A percentile compares a stretch with the other conserved stretches of the same genome.
phyloP scores from a whole-genome alignment of 1,140 invertebrate species.

The Caenorhabditis latens region DNA sequence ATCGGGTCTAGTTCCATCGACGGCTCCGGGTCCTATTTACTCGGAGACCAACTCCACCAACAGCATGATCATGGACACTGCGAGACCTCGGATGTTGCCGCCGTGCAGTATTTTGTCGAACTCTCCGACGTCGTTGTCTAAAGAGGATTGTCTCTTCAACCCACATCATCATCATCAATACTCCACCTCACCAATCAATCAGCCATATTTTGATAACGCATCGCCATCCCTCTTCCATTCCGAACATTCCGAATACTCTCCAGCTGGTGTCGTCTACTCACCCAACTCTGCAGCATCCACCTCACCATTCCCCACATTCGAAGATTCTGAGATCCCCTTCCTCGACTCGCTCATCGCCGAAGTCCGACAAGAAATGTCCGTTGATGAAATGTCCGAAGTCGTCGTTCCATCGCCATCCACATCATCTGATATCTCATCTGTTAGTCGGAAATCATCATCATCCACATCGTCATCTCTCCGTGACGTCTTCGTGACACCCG shows the following conservation, averaged over 20 bases:
- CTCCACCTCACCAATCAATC: slow-evolving; percentile 8
- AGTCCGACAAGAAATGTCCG: slow-evolving; percentile 21
- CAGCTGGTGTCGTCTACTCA: slow-evolving; percentile 11
- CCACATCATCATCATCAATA: slow-evolving; percentile 13
- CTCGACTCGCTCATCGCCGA: slow-evolving; percentile 29
- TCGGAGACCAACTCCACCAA: slow-evolving; percentile 31
- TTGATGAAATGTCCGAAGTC: not conserved
- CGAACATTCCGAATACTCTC: slow-evolving; percentile 48
- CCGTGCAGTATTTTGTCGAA: slow-evolving; percentile 51
- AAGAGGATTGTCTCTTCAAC: slow-evolving; percentile 23
- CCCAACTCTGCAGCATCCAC: slow-evolving; percentile 29
- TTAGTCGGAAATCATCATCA: slow-evolving; percentile 28
- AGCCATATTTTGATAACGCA: slow-evolving; percentile 23
- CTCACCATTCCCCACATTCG: slow-evolving; percentile 35
- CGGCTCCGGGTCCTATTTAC: slow-evolving; percentile 44
- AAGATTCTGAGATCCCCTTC: slow-evolving; percentile 17
- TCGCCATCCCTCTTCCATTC: slow-evolving; percentile 42
- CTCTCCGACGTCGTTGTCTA: slow-evolving; percentile 37
- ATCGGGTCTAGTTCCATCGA: slow-evolving; percentile 51
- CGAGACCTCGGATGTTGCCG: slow-evolving; percentile 47
- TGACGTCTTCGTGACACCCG: slow-evolving; percentile 8
- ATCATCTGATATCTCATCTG: slow-evolving; percentile 40
- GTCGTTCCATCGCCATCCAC: slow-evolving; percentile 17
- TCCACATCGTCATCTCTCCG: slow-evolving; percentile 27
- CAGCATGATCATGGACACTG: slow-evolving; percentile 50